These are phyloP conservation scores for Listrodromus nycthemerus DNA, from an alignment of 2,888 invertebrate species.

Conservation along the genomic window DNA sequence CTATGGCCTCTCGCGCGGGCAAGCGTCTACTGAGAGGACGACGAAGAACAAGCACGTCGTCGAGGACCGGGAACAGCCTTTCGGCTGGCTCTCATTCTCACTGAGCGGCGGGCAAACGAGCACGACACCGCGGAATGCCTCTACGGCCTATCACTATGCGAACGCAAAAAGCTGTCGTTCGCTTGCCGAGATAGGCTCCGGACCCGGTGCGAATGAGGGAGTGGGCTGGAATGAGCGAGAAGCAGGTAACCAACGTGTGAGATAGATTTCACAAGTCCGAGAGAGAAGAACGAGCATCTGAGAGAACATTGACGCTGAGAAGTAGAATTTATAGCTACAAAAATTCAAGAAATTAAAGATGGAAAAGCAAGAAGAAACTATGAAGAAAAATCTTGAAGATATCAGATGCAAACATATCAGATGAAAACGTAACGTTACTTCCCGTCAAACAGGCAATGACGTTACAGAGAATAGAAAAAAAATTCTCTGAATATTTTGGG, in stretches of 20 bases:
- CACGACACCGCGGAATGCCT: slow-evolving; percentile 79
- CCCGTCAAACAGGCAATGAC: too few relatives aligned
- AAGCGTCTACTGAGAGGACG: slow-evolving; percentile 40
- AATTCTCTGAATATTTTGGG: too few relatives aligned
- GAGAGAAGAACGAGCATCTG: slow-evolving; percentile 11
- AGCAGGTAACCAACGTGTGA: slow-evolving; percentile 24
- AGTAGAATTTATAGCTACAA: not conserved
- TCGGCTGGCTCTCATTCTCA: slow-evolving; percentile 76
- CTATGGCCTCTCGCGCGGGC: slow-evolving; percentile 70
- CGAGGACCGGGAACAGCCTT: slow-evolving; percentile 44
- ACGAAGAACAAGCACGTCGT: slow-evolving; percentile 49
- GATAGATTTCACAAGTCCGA: slow-evolving; percentile 31
- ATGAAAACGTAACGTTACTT: not conserved
- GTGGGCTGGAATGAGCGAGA: slow-evolving; percentile 35
- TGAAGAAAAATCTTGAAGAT: not conserved
- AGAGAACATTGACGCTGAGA: not conserved
- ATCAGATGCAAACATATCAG: too few relatives aligned
- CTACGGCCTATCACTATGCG: slow-evolving; percentile 78
- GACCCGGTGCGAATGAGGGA: slow-evolving; percentile 60
- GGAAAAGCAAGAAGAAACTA: slow-evolving; percentile 6
- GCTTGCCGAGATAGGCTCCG: slow-evolving; percentile 45
- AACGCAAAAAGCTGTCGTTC: slow-evolving; percentile 76
- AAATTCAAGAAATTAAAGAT: too few relatives aligned
- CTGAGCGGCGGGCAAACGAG: slow-evolving; percentile 68
- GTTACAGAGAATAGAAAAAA: too few relatives aligned